Evolutionary conservation across 53 echinoderm and acorn worm genomes (phyloP).

Genomic region (Hippasteria phrygiana): DNA sequence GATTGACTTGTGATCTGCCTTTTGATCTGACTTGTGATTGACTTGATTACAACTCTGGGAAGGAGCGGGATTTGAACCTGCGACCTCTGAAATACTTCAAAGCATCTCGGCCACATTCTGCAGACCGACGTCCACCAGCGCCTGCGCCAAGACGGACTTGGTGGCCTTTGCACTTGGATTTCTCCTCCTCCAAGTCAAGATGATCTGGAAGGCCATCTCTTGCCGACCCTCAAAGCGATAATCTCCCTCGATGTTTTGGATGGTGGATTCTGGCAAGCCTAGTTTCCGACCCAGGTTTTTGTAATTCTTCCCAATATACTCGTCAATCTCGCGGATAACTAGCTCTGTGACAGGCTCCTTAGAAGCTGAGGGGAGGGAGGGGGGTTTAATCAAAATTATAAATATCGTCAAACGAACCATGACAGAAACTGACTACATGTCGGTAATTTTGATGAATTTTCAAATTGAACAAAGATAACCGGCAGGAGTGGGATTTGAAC

Average conservation of each 20-base stretch:
- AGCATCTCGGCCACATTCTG: too few species aligned
- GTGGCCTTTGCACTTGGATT: not conserved
- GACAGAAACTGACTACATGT: too few species aligned
- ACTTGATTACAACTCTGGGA: too few species aligned
- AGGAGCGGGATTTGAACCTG: too few species aligned
- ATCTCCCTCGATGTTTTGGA: not conserved
- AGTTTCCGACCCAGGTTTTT: not conserved
- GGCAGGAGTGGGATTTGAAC: too few species aligned
- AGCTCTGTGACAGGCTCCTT: not conserved
- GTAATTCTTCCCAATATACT: not conserved
- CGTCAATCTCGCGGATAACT: not conserved
- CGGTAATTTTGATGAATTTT: too few species aligned
- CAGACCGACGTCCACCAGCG: not conserved
- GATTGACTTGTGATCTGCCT: too few species aligned
- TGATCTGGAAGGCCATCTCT: slow-evolving; percentile 14
- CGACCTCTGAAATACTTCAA: too few species aligned
- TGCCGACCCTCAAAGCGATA: not conserved
- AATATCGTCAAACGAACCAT: too few species aligned
- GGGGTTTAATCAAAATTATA: too few species aligned
- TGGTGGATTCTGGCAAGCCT: not conserved
- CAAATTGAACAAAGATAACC: too few species aligned
- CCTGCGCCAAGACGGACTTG: not conserved
- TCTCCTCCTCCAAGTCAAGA: not conserved
- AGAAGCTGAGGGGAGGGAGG: slow-evolving; percentile 11
- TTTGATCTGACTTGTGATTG: too few species aligned